Conservation (phyloP, 2,113 vertebrate species). For the Burhinus bistriatus region DNA sequence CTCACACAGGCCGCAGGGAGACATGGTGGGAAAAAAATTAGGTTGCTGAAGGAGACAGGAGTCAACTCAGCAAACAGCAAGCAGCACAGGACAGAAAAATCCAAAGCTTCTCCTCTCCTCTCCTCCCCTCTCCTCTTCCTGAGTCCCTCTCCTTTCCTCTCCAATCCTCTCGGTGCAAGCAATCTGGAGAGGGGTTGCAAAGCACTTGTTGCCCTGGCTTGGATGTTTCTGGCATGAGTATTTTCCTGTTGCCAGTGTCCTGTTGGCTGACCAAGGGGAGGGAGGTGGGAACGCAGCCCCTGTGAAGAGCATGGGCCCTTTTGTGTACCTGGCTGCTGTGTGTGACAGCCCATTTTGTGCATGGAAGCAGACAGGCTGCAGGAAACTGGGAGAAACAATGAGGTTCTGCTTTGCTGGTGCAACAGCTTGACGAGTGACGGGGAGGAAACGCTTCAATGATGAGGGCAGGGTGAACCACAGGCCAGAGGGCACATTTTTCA, state of each 20-base stretch:
- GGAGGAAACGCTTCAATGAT: background rate
- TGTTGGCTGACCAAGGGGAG: background rate
- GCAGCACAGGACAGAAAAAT: background rate
- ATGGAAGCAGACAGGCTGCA: background rate
- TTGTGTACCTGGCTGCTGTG: background rate
- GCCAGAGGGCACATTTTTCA: background rate
- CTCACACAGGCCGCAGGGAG: background rate
- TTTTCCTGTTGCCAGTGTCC: accelerated
- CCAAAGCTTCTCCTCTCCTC: background rate
- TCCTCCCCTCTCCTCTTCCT: too few relatives aligned
- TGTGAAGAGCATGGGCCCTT: accelerated
- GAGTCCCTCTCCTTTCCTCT: too few relatives aligned
- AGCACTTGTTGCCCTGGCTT: background rate
- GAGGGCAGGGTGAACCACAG: background rate
- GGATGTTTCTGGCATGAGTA: background rate
- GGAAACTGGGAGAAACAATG: background rate
- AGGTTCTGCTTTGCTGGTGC: background rate
- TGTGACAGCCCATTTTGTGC: accelerated
- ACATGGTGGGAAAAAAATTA: background rate
- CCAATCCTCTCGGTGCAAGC: background rate
- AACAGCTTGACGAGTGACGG: background rate
- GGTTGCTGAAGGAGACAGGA: background rate
- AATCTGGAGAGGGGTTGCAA: background rate
- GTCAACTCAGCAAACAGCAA: background rate
- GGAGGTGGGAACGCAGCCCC: background rate